A percentile compares a stretch with the other conserved stretches of the same genome.
Evolutionary conservation across 2,797 vertebrate genomes (phyloP).

Genomic region (Microctenopoma stevenorrisi): DNA sequence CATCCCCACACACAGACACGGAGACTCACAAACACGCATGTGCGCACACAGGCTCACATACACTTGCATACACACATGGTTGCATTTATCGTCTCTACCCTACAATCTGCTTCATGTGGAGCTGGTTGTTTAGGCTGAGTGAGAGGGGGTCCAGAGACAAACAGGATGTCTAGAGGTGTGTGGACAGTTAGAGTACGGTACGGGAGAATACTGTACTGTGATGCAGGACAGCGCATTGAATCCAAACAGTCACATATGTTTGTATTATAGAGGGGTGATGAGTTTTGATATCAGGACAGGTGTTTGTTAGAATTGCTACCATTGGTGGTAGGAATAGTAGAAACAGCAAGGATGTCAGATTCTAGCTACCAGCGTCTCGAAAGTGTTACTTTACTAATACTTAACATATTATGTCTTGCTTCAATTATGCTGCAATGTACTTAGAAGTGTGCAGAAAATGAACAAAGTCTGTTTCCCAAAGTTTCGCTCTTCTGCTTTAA

Average conservation of each 20-base stretch:
- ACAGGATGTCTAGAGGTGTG: constrained; percentile 82
- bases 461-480: too few species aligned
- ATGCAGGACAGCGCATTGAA: constrained; percentile 18
- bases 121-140: constrained; percentile 78
- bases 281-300: constrained; percentile 22
- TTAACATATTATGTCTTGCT: too few species aligned
- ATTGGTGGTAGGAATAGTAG: neutral
- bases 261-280: neutral
- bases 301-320: neutral
- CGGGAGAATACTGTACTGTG: constrained; percentile 28
- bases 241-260: constrained; percentile 13
- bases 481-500: too few species aligned
- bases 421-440: too few species aligned
- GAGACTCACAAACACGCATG: constrained; percentile 21
- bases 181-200: constrained; percentile 59
- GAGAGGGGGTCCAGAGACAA: constrained; percentile 74
- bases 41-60: constrained; percentile 58
- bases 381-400: too few species aligned
- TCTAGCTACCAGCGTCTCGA: neutral
- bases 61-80: constrained; percentile 81
- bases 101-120: constrained; percentile 81
- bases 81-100: constrained; percentile 78
- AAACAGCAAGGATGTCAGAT: neutral
- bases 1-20: constrained; percentile 45
- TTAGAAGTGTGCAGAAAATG: too few species aligned